Base-by-base conservation (phyloP, 92 coral and sea anemone species). In the Heteractis magnifica region DNA sequence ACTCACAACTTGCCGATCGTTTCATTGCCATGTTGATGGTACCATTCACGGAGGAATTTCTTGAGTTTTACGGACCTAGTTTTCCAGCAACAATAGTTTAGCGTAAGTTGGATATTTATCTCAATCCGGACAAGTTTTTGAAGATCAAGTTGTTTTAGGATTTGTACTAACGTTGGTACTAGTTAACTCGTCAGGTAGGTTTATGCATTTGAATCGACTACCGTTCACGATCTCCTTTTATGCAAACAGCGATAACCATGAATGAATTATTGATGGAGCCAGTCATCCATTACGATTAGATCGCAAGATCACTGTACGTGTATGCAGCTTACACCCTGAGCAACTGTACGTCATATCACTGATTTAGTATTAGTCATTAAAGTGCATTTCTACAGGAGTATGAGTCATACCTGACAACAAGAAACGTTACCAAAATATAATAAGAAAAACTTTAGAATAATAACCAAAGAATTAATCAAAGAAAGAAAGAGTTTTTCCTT, bases 1-100 rank as follows among this genome's bases (percentile, higher is more conserved):
- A 91, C 83, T 91, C 94, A 81, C 94, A 91, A 74, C 94, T 91
- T 72, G 76, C 71, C 3, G 94, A 88, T 51, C 91, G 82, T 16
- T 68, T 84, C 52, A 75, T 71, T 0, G 91, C 81, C 93, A 90
- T 90, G 9, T 16, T 83, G 8, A 4, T n/a, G 10, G 50, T 9
- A 10, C 3, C 49, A 51, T 34, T 34, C 44, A 14, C 58, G 8
- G 14, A 76, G 64, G 53, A 56, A n/a, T 79, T 78, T 51, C 10
- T 55, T 64, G 26, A 64, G 10, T 19, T 68, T 3, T 68, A 20
- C 9, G 73, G 9, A 53, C 58, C 44, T 34, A 64, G 10, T 19
- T 23, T 3, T 68, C 23, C 9, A 48, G 3, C 64, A 58, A 58
- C n/a, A 58, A 13, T 58, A 13, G 4, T 58, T 13, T 10, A 12